These are phyloP conservation scores for Actinopyga echinites DNA, from an alignment of 53 echinoderm and acorn worm species.

Conservation along the genomic window DNA sequence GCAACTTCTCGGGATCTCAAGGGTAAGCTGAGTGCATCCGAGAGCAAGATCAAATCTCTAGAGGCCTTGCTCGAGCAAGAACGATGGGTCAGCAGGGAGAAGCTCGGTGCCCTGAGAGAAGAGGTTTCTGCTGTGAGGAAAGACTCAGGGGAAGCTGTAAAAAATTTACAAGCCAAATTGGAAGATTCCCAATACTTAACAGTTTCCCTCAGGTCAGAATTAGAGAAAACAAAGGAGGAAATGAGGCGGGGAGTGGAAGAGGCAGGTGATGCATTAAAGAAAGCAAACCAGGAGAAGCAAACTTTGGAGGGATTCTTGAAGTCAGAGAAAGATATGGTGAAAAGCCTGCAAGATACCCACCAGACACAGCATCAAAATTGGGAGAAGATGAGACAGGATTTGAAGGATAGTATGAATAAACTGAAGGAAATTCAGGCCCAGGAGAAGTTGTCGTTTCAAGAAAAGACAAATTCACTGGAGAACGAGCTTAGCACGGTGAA, in stretches of 20 bases:
- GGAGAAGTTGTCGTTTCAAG: conserved; percentile 1
- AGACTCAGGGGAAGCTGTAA: background rate
- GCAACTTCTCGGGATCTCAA: background rate
- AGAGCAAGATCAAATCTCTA: conserved; percentile 15
- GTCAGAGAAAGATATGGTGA: conserved; percentile 14
- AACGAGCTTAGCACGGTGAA: conserved; percentile 13
- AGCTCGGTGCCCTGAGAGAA: conserved; percentile 39
- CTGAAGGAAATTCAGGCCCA: background rate
- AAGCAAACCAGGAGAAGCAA: conserved; percentile 26
- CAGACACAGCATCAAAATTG: background rate
- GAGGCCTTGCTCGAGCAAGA: conserved; percentile 42
- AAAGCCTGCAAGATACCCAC: background rate
- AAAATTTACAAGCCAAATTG: conserved; percentile 8
- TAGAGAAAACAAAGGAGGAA: conserved; percentile 4
- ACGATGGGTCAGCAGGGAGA: conserved; percentile 25
- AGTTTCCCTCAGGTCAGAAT: conserved; percentile 5
- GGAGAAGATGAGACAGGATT: conserved; percentile 18
- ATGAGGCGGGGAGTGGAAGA: background rate
- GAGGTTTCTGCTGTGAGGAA: background rate
- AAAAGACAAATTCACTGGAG: background rate
- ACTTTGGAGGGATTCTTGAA: background rate
- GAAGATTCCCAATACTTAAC: background rate
- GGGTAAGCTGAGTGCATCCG: background rate
- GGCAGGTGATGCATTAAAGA: background rate
- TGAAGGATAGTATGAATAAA: background rate